These are phyloP conservation scores for Lepidocyrtinus sp. DNA, from an alignment of 2,888 invertebrate genomes.

Conservation along the genomic window DNA sequence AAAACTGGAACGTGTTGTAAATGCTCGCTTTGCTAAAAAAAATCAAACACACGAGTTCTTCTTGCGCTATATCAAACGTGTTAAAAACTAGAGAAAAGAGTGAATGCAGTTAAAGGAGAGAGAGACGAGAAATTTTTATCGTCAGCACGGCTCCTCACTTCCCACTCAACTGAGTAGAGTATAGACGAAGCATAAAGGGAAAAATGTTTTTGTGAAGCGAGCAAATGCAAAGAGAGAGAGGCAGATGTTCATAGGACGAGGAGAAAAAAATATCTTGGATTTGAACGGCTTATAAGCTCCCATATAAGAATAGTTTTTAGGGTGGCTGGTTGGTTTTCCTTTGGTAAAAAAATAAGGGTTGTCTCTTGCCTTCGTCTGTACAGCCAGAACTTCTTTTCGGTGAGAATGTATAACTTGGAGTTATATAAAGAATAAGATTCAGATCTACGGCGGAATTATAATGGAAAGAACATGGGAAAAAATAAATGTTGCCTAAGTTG, in stretches of 20 bases:
- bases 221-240: neutral
- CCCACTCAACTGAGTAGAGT: constrained; percentile 28
- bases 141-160: constrained; percentile 41
- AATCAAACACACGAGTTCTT: neutral
- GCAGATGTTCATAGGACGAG: neutral
- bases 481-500: no score
- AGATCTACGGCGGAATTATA: neutral
- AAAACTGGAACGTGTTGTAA: constrained; percentile 33
- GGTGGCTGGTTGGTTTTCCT: neutral
- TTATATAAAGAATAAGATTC: neutral
- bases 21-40: neutral
- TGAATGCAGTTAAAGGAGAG: neutral
- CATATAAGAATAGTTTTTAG: neutral
- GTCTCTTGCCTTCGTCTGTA: neutral
- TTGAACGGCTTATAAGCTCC: neutral
- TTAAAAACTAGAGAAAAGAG: neutral
- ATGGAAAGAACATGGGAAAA: no score
- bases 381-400: neutral
- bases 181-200: constrained; percentile 17
- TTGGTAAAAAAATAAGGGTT: neutral
- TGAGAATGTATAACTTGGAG: neutral
- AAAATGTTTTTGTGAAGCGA: neutral
- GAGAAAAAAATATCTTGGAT: neutral
- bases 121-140: constrained; percentile 12
- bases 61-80: neutral